Conservation (phyloP, 2,888 invertebrate species). For the Shargacucullia verbasci region DNA sequence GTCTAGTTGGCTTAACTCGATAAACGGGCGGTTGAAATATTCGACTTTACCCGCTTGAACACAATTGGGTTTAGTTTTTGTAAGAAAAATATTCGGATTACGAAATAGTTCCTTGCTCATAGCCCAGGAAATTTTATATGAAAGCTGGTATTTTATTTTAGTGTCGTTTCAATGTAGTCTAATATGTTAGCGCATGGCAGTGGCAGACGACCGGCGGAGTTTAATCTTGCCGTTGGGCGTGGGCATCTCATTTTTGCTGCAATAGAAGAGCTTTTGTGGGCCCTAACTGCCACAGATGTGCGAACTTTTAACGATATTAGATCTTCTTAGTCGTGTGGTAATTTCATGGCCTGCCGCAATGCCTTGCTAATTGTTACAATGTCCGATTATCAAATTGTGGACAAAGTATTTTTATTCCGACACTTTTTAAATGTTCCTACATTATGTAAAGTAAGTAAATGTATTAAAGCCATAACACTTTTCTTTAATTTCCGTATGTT, state of each 20-base stretch:
- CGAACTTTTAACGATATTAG: constrained; percentile 26
- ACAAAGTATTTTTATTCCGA: constrained; percentile 15
- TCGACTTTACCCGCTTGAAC: constrained; percentile 55
- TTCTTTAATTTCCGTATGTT: constrained; percentile 46
- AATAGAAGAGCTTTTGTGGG: constrained; percentile 27
- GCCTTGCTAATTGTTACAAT: constrained; percentile 8
- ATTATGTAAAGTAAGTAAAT: constrained; percentile 36
- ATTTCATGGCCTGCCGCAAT: constrained; percentile 27
- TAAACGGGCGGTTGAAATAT: constrained; percentile 69
- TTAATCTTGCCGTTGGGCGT: constrained; percentile 72
- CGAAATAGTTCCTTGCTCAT: constrained; percentile 27
- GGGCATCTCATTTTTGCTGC: constrained; percentile 69
- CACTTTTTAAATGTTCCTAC: constrained; percentile 18
- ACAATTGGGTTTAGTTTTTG: constrained; percentile 51
- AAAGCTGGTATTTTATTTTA: constrained; percentile 67
- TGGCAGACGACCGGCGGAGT: constrained; percentile 63
- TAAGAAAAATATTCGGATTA: constrained; percentile 30
- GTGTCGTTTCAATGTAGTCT: constrained; percentile 71
- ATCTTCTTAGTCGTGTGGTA: constrained; percentile 24
- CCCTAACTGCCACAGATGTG: constrained; percentile 32
- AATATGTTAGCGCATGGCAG: constrained; percentile 75
- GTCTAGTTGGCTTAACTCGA: constrained; percentile 71
- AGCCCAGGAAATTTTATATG: constrained; percentile 45
- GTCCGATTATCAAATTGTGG: constrained; percentile 11
- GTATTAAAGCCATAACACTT: constrained; percentile 52